Conservation (phyloP, 2,888 invertebrate genomes). For the Smittia sp. region DNA sequence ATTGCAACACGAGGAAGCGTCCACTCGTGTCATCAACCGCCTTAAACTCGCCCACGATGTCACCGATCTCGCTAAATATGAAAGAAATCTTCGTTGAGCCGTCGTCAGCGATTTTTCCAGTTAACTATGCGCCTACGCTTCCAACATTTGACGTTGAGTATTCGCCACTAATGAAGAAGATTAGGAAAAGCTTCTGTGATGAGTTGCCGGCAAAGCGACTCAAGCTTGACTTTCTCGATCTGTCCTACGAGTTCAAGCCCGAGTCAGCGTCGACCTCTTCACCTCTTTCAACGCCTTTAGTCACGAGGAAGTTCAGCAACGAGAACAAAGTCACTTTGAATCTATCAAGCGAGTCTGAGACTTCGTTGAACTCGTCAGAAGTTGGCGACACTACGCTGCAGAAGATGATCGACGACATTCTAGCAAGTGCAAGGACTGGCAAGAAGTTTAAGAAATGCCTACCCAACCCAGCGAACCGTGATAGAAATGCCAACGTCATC, state of each 20-base stretch:
- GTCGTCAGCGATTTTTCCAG: neutral
- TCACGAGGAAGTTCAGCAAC: neutral
- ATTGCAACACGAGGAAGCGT: slow-evolving; percentile 8
- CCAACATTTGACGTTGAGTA: slow-evolving; percentile 52
- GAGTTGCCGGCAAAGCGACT: slow-evolving; percentile 41
- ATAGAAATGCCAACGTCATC: slow-evolving; percentile 47
- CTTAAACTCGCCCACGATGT: neutral
- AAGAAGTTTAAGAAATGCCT: slow-evolving; percentile 26
- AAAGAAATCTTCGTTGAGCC: neutral
- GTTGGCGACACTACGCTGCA: slow-evolving; percentile 53
- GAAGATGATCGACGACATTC: slow-evolving; percentile 53
- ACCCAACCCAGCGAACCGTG: neutral
- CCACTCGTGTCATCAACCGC: slow-evolving; percentile 6
- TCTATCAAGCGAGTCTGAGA: slow-evolving; percentile 43
- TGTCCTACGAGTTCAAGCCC: slow-evolving; percentile 36
- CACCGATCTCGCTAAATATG: slow-evolving; percentile 12
- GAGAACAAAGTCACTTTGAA: slow-evolving; percentile 6
- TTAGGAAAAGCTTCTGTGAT: slow-evolving; percentile 43
- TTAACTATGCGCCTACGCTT: slow-evolving; percentile 49
- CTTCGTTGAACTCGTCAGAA: slow-evolving; percentile 49
- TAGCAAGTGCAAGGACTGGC: slow-evolving; percentile 51
- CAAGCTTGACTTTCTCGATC: slow-evolving; percentile 31
- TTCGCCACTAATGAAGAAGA: slow-evolving; percentile 47
- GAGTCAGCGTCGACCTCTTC: slow-evolving; percentile 30
- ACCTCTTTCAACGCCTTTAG: slow-evolving; percentile 28